Base-by-base conservation (phyloP, 35 echinoderm and acorn worm species). In the Stichopus chloronotus region DNA sequence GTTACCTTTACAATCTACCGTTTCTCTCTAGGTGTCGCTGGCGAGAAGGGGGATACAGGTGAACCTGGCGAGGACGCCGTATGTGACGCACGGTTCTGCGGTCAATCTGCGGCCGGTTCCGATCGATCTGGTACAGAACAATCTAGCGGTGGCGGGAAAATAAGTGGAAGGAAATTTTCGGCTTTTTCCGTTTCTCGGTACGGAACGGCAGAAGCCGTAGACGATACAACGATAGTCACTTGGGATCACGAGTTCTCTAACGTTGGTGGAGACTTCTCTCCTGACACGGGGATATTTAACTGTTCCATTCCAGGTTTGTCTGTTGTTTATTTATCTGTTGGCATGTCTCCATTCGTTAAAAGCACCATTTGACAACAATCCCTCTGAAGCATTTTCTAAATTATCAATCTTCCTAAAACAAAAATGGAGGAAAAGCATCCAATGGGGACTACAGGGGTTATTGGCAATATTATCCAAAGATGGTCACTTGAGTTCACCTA, bases 271-370 rank as follows among this genome's bases (percentile, higher is more conserved):
- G 84, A 98, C 76, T 98, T 98, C 53, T 76, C 94, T 54, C 24
- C 78, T 8, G 72, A 93, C 9, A 98, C 96, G 2, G 96, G 96
- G 56, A 96, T 96, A 76, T 98, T 98, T 59, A 93, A 94, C 65
- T 94, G 94, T 80, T 91, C 92, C 55, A 74, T 98, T 54, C 81
- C 94, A 65, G 96, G 94, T 95, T 88, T 84, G 90, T 87, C 17
- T 59, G 7, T 22, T 52, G 10, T 30, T 43, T 6, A 30, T 83
- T 6, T 12, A 17, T 55, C 6, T 22, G 0, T 6, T 5, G 16
- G 14, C 7, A 43, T 76, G 9, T 5, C 7, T 83, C 14, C 13
- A 83, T 1, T 83, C 0, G 30, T 1, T 43, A 3, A 43, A 43
- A 81, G n/a, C 0, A 7, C 13, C 22, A 81, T 54, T 81, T 54